Base-by-base conservation (phyloP, 2,888 invertebrate genomes). In the Netelia inedita region DNA sequence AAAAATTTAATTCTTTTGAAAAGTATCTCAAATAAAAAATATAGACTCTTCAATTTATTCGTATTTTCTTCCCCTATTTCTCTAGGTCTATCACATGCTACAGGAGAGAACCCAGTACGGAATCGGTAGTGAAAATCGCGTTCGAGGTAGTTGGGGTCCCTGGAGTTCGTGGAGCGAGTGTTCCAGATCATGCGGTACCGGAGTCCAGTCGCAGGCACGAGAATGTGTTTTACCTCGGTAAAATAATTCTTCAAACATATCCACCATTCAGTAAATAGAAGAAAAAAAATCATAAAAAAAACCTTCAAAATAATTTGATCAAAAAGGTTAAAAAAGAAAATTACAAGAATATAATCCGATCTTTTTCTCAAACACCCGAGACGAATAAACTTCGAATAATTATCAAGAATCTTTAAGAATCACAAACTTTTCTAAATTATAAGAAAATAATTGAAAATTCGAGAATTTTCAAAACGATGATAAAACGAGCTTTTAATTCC, bases 121-220 rank as follows among this genome's bases (percentile, higher is more conserved):
- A 79, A 89, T 90, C 10, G 88, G 88, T 9, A 90, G 91, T 35
- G 91, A 91, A 61, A 92, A 92, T 87, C 91, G 91, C 19, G 88
- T 90, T n/a, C 88, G 89, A 79, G 95, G 95, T 53, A 94, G 93
- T 8, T 97, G 97, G 97, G 96, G 96, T 75, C 93, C 95, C 0
- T 97, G 97, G 97, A 96, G 96, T 71, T 93, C 95, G 6, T 97
- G 97, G 97, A 96, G 96, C 87, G 94, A 96, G 11, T 97, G 97
- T 91, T 96, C 96, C n/a, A 95, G 96, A 89, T 95, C 95, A n/a
- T 97, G 97, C 92, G 97, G 96, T 0, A 96, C 96, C 2, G 97
- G 97, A 19, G 95, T 97, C 73, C 96, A 96, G 59, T 96, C 96
- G 53, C 97, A 97, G 91, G 95, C 96, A 66, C 94, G 97, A 71